Percentiles rank a stretch among this genome's conserved stretches.
These are phyloP conservation scores for Rhopalosiphum padi DNA, from an alignment of 1,140 invertebrate genomes.

Conservation along the genomic window DNA sequence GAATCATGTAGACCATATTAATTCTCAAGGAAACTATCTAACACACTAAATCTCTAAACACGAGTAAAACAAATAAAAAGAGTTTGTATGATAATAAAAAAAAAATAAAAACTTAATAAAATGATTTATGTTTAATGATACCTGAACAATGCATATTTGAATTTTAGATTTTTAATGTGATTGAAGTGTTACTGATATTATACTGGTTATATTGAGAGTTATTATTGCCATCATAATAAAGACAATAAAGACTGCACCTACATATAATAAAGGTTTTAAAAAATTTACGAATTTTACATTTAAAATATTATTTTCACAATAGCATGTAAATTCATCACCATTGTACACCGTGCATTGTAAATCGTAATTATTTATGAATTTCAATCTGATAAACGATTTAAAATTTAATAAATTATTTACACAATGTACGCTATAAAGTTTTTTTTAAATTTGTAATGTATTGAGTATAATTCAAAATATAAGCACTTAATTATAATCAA, in stretches of 20 bases:
- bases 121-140: not conserved
- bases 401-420: not conserved
- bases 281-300: not conserved
- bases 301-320: not conserved
- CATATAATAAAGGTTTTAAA: not conserved
- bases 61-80: not conserved
- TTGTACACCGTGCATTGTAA: fast-evolving
- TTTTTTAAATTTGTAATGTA: not conserved
- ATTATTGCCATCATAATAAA: not conserved
- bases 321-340: not conserved
- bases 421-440: not conserved
- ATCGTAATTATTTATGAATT: not conserved
- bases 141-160: not conserved
- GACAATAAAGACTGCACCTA: not conserved
- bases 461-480: not conserved
- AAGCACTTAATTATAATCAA: too few relatives aligned
- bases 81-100: not conserved
- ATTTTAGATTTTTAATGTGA: not conserved
- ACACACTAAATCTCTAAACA: not conserved
- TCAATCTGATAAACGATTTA: not conserved
- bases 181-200: not conserved
- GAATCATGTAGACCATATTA: not conserved
- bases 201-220: not conserved
- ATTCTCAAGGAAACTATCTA: not conserved
- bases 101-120: not conserved